These are phyloP conservation scores for Morbakka virulenta DNA, from an alignment of 30 jellyfish, hydroid and myxozoan genomes.

Conservation along the genomic window DNA sequence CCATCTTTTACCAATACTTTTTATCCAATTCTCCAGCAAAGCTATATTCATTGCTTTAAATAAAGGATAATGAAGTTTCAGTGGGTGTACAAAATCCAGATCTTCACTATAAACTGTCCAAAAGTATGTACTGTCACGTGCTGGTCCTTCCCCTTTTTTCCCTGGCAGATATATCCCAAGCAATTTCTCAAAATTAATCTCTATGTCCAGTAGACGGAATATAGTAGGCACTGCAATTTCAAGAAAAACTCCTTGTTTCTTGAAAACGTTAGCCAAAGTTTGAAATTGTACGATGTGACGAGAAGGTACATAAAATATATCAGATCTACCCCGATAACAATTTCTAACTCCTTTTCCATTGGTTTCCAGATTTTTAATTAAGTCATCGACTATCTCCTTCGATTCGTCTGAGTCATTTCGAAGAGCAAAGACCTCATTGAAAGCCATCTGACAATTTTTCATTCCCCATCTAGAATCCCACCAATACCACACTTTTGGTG, in stretches of 20 bases:
- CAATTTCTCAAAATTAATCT: conserved; percentile 38
- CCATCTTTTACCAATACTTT: not conserved
- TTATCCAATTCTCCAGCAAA: conserved; percentile 42
- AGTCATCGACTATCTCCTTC: conserved; percentile 16
- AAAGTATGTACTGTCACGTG: conserved; percentile 52
- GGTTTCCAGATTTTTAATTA: conserved; percentile 25
- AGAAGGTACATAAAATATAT: conserved; percentile 83
- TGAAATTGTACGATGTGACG: conserved; percentile 29
- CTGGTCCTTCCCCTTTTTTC: conserved; percentile 72
- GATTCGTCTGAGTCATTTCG: conserved; percentile 25
- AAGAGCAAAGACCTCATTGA: conserved; percentile 32
- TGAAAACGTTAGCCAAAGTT: conserved; percentile 63
- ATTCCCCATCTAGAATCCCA: conserved; percentile 94
- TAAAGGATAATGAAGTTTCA: conserved; percentile 70
- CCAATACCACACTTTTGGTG: conserved; percentile 87
- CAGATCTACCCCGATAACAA: conserved; percentile 96
- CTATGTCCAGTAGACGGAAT: conserved; percentile 62
- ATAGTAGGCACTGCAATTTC: conserved; percentile 98
- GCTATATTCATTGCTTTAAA: conserved; percentile 50
- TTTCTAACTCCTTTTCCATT: conserved; percentile 48
- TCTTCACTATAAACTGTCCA: conserved; percentile 72
- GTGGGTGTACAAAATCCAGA: conserved; percentile 79
- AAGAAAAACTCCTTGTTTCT: conserved; percentile 76
- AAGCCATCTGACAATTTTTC: conserved; percentile 64
- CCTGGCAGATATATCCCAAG: conserved; percentile 93